Evolutionary conservation across 2,888 invertebrate genomes (phyloP), one percentile per base, ranked within the genome.

Genomic region (Pandemis heparana): DNA sequence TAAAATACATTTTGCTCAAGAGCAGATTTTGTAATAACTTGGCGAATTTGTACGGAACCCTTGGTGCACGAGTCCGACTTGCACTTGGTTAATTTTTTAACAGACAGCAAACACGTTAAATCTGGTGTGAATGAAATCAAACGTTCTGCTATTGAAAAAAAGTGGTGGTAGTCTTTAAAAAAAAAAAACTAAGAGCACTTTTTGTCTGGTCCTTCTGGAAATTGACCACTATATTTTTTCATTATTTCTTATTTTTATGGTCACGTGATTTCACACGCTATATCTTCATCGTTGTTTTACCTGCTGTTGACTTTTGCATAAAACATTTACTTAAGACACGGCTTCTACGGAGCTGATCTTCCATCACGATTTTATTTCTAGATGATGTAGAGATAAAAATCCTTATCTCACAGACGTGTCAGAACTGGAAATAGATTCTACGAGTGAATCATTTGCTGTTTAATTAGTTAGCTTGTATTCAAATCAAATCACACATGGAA

Each of bases 401-500:
- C 32, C 14, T 51, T 60, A 65, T 70, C 59, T 64, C 1, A 53
- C 51, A 53, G 9, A 65, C 23, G 59, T 65, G 65, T 64, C 59
- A 48, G 16, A 56, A 65, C 64, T 46, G 64, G 39, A 71, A 65
- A 65, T 71, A 65, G 43, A 71, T 18, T 64, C 38, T 56, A 18
- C 46, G 64, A 46, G 46, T 71, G 64, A 59, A 59, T 65, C 64
- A 65, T 53, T 46, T 59, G 46, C 48, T 46, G 46, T 18, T 46
- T 41, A 56, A 48, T 65, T 64, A 64, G 46, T 23, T 18, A 59
- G 56, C 16, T 46, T 18, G 32, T 12, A n/a, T n/a, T 0, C 41
- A 41, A 41, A 41, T 16, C 32, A 43, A 43, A 43, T 39, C 8
- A 53, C 18, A 2, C 53, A 18, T 18, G 23, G 4, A n/a, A n/a